Evolutionary conservation across 1,140 invertebrate species (phyloP), one percentile per base, ranked within the genome.

Genomic region (Anoplolepis gracilipes): DNA sequence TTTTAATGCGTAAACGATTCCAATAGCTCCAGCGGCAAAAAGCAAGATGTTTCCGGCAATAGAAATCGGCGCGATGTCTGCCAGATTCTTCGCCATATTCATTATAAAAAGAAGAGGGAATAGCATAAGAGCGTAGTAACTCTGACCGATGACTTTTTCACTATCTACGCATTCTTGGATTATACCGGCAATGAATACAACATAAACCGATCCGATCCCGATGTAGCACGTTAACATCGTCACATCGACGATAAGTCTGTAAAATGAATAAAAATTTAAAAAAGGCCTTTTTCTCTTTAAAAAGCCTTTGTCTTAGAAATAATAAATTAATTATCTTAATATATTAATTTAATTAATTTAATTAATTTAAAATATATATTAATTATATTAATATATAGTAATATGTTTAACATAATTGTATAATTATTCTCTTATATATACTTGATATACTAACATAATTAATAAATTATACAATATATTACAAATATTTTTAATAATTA

Each of bases 181-280:
- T 10, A 81, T 82, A 7, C 86, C 90, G 10, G 87, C 46, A 36
- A 93, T 76, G 30, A 92, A 93, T 0, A 92, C 85, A 3, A 92
- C 82, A 73, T 92, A 93, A 33, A 92, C 88, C 4, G 92, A 73
- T 10, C 91, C 90, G 28, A 93, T 88, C 0, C 91, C 92, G 5
- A 91, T 87, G 64, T 92, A 93, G 49, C 91, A 90, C 3, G 33
- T 11, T 8, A 93, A 25, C 46, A 93, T 91, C 6, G 49, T 72
- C 2, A 69, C 11, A 53, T 93, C 86, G 1, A 92, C 86, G 5
- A 91, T n/a, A 6, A 39, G 61, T 53, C 90, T 91, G 39, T 19
- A 75, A n/a, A 88, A 62, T n/a, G n/a, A 81, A 39, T 10, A 0
- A 65, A 62, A 30, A 19, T 13, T 30, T 11, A 65, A 55, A 42